These are phyloP conservation scores for Penaeus chinensis DNA, from an alignment of 1,140 invertebrate species.

Conservation along the genomic window DNA sequence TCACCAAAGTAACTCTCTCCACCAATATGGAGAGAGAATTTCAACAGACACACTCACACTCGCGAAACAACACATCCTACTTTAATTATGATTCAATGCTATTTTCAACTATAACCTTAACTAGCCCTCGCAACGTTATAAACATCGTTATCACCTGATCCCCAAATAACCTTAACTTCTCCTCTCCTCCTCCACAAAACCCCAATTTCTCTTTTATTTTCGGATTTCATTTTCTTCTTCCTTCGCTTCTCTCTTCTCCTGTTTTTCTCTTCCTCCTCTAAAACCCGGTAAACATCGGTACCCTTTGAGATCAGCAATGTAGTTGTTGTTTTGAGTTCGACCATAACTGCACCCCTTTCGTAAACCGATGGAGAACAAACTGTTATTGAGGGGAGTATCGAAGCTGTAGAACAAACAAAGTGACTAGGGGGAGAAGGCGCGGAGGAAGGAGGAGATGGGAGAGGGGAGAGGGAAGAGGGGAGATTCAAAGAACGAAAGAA, in stretches of 20 bases:
- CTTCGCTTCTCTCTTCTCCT: background rate
- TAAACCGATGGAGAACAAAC: background rate
- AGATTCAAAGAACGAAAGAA: background rate
- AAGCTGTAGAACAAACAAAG: background rate
- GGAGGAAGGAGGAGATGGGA: background rate
- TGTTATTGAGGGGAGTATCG: background rate
- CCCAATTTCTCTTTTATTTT: background rate
- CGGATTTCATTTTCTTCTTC: constrained; percentile 2
- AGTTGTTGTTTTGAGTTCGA: no score
- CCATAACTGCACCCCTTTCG: no score
- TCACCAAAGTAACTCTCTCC: no score
- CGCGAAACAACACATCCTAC: no score
- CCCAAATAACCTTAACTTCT: no score
- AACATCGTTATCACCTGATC: no score
- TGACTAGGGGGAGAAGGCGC: background rate
- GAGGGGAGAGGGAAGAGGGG: background rate
- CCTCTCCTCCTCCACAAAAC: no score
- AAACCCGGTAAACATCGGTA: background rate
- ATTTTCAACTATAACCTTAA: no score
- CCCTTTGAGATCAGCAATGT: background rate
- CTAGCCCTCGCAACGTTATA: no score
- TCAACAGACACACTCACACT: no score
- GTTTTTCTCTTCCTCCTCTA: background rate
- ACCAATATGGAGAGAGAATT: no score
- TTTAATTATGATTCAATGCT: no score